Percentiles rank a stretch among this genome's conserved stretches.
phyloP scores from a whole-genome alignment of 2,888 invertebrate genomes.

The Andrena haemorrhoa region DNA sequence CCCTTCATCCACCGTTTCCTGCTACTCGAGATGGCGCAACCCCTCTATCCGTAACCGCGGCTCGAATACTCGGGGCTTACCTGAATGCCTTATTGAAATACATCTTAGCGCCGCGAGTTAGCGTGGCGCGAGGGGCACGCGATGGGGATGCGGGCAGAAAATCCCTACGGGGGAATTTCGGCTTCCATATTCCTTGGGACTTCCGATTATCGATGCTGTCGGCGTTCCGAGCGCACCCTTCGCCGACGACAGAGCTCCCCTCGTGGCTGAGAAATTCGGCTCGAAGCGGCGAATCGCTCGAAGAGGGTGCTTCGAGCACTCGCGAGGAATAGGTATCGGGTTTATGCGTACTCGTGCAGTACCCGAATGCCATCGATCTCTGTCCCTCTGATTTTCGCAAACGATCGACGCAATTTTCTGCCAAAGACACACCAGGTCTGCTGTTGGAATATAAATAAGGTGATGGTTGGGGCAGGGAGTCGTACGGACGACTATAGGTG shows the following conservation, averaged over 20 bases:
- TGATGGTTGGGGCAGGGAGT: too few species aligned
- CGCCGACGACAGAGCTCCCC: neutral
- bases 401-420: too few species aligned
- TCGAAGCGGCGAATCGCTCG: neutral
- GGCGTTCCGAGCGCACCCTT: neutral
- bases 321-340: neutral
- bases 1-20: constrained; percentile 6
- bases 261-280: neutral
- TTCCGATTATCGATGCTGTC: neutral
- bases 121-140: constrained; percentile 27
- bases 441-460: too few species aligned
- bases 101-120: constrained; percentile 65
- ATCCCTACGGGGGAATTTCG: constrained; percentile 23
- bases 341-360: neutral
- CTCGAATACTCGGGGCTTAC: constrained; percentile 61
- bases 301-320: neutral
- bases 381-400: too few species aligned
- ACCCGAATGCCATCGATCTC: too few species aligned
- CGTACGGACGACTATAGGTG: neutral
- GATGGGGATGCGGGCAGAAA: neutral
- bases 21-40: constrained; percentile 4
- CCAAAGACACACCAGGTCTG: too few species aligned
- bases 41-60: constrained; percentile 64
- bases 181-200: constrained; percentile 19
- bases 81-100: constrained; percentile 72